Percentiles rank a stretch among this genome's conserved stretches.
phyloP scores from a whole-genome alignment of 2,888 invertebrate genomes.

The Galeruca laticollis region DNA sequence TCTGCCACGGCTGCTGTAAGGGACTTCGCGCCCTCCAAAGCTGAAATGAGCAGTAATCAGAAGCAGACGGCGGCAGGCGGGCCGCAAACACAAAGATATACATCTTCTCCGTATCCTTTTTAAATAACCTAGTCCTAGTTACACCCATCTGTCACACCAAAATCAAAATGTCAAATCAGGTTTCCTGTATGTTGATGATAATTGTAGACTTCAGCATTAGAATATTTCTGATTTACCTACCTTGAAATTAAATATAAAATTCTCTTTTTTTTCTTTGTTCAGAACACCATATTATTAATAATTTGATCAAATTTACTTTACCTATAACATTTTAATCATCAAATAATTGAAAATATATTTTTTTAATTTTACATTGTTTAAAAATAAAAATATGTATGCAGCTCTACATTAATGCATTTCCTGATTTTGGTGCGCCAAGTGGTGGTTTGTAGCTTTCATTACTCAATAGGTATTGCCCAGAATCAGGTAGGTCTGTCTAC shows the following conservation, averaged over 20 bases:
- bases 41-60: conserved; percentile 76
- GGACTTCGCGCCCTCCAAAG: conserved; percentile 71
- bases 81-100: conserved; percentile 70
- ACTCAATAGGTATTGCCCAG: conserved; percentile 46
- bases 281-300: background rate
- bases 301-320: background rate
- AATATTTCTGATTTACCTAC: background rate
- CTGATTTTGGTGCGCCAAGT: conserved; percentile 51
- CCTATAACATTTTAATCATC: background rate
- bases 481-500: conserved; percentile 48
- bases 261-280: background rate
- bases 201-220: background rate
- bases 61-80: conserved; percentile 75
- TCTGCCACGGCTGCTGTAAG: conserved; percentile 73
- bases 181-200: conserved; percentile 36
- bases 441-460: conserved; percentile 61
- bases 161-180: conserved; percentile 53
- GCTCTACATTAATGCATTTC: conserved; percentile 46
- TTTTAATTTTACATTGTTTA: background rate
- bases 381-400: background rate
- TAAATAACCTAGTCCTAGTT: conserved; percentile 55
- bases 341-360: background rate
- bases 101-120: conserved; percentile 74
- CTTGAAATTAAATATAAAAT: conserved; percentile 14
- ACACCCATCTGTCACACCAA: conserved; percentile 63